Evolutionary conservation across 2,797 vertebrate species (phyloP).

Genomic region (Amazonetta brasiliensis): DNA sequence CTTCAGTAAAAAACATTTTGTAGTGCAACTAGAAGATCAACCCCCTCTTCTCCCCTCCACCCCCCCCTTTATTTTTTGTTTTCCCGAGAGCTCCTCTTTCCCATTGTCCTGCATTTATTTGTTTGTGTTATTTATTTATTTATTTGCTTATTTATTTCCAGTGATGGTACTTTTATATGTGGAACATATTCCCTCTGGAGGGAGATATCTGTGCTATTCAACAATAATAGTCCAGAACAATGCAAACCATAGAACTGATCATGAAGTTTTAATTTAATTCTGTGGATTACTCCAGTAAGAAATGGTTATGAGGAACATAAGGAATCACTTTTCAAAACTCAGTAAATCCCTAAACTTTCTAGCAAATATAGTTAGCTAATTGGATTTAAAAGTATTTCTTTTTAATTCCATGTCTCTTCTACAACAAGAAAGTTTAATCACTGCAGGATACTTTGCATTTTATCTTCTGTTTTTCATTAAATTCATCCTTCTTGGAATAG

Average conservation of each 20-base stretch:
- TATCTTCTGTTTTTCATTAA: background rate
- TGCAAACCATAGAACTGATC: background rate
- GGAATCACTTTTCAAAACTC: background rate
- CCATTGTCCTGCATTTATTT: background rate
- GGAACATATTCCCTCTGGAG: background rate
- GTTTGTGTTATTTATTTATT: background rate
- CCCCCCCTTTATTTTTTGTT: background rate
- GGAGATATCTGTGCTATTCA: background rate
- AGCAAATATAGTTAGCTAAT: background rate
- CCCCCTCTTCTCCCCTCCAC: accelerated
- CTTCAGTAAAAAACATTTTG: background rate
- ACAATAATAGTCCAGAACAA: background rate
- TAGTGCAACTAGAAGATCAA: background rate
- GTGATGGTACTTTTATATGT: background rate
- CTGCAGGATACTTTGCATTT: background rate
- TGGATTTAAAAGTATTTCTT: background rate
- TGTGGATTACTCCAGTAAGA: background rate
- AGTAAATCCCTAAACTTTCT: background rate
- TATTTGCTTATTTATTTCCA: background rate
- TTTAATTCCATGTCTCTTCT: background rate
- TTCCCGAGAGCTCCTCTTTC: background rate
- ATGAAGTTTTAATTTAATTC: background rate
- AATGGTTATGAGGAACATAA: background rate
- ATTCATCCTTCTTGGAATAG: background rate
- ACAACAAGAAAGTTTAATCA: background rate